phyloP scores from a whole-genome alignment of 2,888 invertebrate genomes.

The Dicyrtomina minuta region DNA sequence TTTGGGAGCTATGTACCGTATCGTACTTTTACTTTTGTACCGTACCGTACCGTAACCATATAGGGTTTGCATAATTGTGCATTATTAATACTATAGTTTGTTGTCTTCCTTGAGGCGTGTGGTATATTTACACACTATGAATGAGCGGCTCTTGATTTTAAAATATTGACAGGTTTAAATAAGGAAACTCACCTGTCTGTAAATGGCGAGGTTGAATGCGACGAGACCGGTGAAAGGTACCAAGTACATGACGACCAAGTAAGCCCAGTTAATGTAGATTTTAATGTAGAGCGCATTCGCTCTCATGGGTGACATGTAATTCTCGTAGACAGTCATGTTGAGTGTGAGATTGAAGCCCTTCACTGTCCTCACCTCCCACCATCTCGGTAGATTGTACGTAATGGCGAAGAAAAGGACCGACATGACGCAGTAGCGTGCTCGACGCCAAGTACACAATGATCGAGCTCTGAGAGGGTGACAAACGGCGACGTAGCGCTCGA shows the following conservation, averaged over 20 bases:
- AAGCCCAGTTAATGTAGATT: slow-evolving; percentile 91
- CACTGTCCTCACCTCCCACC: slow-evolving; percentile 48
- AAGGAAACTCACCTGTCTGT: slow-evolving; percentile 69
- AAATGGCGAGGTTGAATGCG: slow-evolving; percentile 86
- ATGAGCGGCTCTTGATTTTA: background rate
- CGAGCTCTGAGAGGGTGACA: slow-evolving; percentile 79
- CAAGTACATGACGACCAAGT: slow-evolving; percentile 89
- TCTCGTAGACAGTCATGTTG: slow-evolving; percentile 52
- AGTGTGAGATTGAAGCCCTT: slow-evolving; percentile 35
- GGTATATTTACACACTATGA: background rate
- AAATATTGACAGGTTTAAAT: background rate
- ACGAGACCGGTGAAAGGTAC: slow-evolving; percentile 87
- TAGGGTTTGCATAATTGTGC: too few species aligned
- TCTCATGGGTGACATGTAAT: slow-evolving; percentile 67
- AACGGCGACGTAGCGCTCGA: slow-evolving; percentile 89
- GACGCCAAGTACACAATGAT: slow-evolving; percentile 84
- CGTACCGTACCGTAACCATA: too few species aligned
- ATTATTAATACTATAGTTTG: too few species aligned
- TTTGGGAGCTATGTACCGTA: too few species aligned
- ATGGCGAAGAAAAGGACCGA: slow-evolving; percentile 77
- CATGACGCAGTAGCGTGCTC: slow-evolving; percentile 80
- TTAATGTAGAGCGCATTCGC: slow-evolving; percentile 73
- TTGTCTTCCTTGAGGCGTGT: too few species aligned
- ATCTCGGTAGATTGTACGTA: slow-evolving; percentile 77
- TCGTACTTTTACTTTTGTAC: too few species aligned